Percentiles rank a stretch among this genome's conserved stretches.
phyloP scores from a whole-genome alignment of 1,140 invertebrate species.

The Metaphire vulgaris region DNA sequence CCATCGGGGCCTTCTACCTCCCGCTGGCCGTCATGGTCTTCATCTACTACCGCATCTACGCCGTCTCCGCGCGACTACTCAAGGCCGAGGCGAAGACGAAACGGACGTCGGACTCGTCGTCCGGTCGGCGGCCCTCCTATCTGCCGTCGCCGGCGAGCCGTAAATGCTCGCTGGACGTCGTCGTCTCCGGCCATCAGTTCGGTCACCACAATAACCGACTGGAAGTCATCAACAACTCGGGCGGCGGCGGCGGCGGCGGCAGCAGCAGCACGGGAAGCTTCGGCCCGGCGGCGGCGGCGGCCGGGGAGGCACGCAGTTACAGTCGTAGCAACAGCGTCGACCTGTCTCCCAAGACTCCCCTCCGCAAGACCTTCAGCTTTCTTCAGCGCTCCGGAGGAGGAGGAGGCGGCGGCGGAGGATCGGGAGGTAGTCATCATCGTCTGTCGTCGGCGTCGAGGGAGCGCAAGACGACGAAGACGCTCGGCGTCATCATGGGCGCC shows the following conservation, averaged over 20 bases:
- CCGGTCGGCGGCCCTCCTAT: constrained; percentile 4
- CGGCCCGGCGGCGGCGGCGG: too few relatives aligned
- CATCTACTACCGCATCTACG: constrained; percentile 82
- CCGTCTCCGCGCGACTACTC: constrained; percentile 51
- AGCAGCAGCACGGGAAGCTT: too few relatives aligned
- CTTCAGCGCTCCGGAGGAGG: constrained; percentile 41
- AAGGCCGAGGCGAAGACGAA: constrained; percentile 43
- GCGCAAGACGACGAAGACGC: constrained; percentile 79
- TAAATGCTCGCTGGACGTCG: neutral
- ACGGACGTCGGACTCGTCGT: neutral
- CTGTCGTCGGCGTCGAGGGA: constrained; percentile 56
- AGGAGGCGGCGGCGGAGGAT: too few relatives aligned
- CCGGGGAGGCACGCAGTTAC: neutral
- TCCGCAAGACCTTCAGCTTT: constrained; percentile 20
- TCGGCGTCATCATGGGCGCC: constrained; percentile 61
- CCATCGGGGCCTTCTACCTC: constrained; percentile 79
- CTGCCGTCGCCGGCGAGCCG: neutral
- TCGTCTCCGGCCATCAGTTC: neutral
- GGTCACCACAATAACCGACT: neutral
- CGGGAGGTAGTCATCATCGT: too few relatives aligned
- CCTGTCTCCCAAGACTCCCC: constrained; percentile 32
- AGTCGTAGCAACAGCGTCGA: constrained; percentile 29
- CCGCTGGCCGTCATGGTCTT: constrained; percentile 83
- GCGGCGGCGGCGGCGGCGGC: too few relatives aligned
- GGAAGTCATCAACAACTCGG: neutral